phyloP scores from a whole-genome alignment of 2,888 invertebrate species.

The Idaea dimidiata region DNA sequence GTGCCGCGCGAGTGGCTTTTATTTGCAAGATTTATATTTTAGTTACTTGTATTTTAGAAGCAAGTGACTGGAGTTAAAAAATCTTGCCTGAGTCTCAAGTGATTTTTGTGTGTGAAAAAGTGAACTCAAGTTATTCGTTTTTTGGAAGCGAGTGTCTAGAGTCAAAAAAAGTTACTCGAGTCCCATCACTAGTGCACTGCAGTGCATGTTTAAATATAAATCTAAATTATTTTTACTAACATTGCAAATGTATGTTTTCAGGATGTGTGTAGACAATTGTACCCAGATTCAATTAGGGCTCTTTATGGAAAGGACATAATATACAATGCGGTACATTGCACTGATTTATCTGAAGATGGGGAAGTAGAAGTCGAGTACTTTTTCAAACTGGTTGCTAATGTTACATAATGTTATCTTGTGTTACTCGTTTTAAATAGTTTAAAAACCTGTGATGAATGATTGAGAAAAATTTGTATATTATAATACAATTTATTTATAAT shows the following conservation, averaged over 20 bases:
- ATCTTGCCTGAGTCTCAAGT: too few relatives aligned
- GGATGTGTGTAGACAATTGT: constrained; percentile 82
- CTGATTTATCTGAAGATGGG: constrained; percentile 94
- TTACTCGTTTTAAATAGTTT: too few relatives aligned
- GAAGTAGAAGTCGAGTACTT: constrained; percentile 89
- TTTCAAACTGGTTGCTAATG: constrained; percentile 83
- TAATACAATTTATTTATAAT: constrained; percentile 12
- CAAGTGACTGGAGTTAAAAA: too few relatives aligned
- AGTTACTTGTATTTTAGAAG: too few relatives aligned
- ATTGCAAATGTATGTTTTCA: constrained; percentile 19
- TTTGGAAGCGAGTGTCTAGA: too few relatives aligned
- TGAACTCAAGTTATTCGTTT: too few relatives aligned
- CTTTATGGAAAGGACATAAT: constrained; percentile 89
- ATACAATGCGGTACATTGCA: constrained; percentile 94
- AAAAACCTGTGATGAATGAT: not conserved
- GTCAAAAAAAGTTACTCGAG: too few relatives aligned
- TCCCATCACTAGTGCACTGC: too few relatives aligned
- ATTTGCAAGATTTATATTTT: too few relatives aligned
- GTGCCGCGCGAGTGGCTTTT: too few relatives aligned
- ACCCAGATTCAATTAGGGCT: constrained; percentile 91
- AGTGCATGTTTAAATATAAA: too few relatives aligned
- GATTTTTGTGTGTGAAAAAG: too few relatives aligned
- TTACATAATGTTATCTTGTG: constrained; percentile 20
- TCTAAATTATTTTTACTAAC: not conserved
- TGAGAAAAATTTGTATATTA: not conserved